Conservation (phyloP, 2,888 invertebrate species). For the Lepidonotus clava region DNA sequence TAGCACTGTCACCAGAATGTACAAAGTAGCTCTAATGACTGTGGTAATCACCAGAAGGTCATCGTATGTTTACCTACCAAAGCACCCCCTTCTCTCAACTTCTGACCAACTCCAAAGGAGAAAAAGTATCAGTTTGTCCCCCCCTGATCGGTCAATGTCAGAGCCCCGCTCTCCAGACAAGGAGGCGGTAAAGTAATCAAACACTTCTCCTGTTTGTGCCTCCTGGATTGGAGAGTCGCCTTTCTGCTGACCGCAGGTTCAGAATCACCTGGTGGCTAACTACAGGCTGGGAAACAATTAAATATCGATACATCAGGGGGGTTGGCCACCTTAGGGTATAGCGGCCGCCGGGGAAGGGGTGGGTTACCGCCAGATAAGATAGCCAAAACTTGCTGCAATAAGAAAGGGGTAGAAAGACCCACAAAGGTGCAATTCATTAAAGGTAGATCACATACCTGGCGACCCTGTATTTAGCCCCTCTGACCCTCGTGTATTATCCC, state of each 20-base stretch:
- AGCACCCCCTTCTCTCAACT: not conserved
- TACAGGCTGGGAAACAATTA: constrained; percentile 48
- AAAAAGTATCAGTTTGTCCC: not conserved
- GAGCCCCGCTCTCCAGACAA: constrained; percentile 7
- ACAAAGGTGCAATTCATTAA: constrained; percentile 15
- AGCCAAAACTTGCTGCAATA: not conserved
- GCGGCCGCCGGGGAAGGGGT: not conserved
- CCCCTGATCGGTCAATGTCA: constrained; percentile 45
- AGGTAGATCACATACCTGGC: not conserved
- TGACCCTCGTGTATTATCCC: not conserved
- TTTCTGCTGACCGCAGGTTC: not conserved
- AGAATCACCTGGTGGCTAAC: not conserved
- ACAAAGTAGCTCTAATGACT: constrained; percentile 35
- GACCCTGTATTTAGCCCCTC: not conserved
- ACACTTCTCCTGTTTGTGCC: constrained; percentile 53
- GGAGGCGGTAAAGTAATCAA: constrained; percentile 52
- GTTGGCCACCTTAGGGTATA: not conserved
- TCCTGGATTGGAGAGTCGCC: constrained; percentile 35
- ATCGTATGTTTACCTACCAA: constrained; percentile 29
- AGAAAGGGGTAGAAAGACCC: not conserved
- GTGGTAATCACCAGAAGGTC: constrained; percentile 35
- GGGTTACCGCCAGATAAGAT: not conserved
- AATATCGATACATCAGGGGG: constrained; percentile 44
- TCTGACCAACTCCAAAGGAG: not conserved
- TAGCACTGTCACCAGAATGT: constrained; percentile 24